These are phyloP conservation scores for Eupithecia centaureata DNA, from an alignment of 2,888 invertebrate genomes.

Conservation along the genomic window DNA sequence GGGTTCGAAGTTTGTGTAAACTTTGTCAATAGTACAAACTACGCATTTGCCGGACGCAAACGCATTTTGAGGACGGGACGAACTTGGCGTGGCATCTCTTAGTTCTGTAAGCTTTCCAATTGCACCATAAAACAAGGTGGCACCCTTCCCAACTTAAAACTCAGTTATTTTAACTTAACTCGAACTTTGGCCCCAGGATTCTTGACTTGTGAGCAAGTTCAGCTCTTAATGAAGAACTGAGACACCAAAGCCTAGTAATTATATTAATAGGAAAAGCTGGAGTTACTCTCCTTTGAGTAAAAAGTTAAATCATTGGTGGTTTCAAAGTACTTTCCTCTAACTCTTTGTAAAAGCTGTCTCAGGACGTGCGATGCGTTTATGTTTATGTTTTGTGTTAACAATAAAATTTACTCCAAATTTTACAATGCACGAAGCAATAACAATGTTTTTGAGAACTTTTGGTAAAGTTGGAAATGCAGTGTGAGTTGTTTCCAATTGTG, in stretches of 20 bases:
- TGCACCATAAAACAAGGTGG: slow-evolving; percentile 40
- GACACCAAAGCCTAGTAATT: slow-evolving; percentile 40
- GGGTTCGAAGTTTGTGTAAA: too few species aligned
- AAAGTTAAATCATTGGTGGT: not conserved
- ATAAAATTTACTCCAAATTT: too few species aligned
- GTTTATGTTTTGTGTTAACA: too few species aligned
- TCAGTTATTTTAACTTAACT: slow-evolving; percentile 77
- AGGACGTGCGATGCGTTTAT: too few species aligned
- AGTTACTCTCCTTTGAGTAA: not conserved
- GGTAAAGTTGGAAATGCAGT: too few species aligned
- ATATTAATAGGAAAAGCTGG: slow-evolving; percentile 10
- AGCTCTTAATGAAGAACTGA: slow-evolving; percentile 62
- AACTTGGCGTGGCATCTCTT: too few species aligned
- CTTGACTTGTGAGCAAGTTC: slow-evolving; percentile 65
- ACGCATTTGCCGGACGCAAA: too few species aligned
- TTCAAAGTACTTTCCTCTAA: not conserved
- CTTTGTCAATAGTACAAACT: too few species aligned
- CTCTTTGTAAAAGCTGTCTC: not conserved
- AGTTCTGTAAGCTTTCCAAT: slow-evolving; percentile 41
- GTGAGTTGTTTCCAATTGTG: too few species aligned
- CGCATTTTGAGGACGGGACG: too few species aligned
- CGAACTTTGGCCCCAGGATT: slow-evolving; percentile 66
- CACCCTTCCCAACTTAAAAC: slow-evolving; percentile 69
- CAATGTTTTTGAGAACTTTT: too few species aligned
- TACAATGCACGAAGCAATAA: too few species aligned